Percentiles rank a stretch among this genome's conserved stretches.
phyloP scores from a whole-genome alignment of 2,888 invertebrate genomes.

The Drosophila nigritarsus region DNA sequence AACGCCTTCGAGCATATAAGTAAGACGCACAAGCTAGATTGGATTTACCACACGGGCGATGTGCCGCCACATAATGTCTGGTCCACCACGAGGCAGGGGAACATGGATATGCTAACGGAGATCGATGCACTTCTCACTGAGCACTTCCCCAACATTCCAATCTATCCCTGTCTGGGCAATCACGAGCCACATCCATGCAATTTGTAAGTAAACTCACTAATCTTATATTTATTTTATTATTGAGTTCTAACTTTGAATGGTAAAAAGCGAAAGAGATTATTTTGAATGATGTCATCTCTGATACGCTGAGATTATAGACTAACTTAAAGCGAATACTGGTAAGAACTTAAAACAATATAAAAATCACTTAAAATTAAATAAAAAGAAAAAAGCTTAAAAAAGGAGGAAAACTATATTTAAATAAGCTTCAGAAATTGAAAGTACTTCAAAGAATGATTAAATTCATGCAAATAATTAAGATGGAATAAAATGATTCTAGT shows the following conservation, averaged over 20 bases:
- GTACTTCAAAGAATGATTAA: too few relatives aligned
- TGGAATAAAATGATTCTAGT: too few relatives aligned
- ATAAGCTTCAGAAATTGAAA: too few relatives aligned
- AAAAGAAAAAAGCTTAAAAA: too few relatives aligned
- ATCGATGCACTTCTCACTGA: constrained; percentile 86
- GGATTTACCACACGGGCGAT: constrained; percentile 94
- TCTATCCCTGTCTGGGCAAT: constrained; percentile 91
- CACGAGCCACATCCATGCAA: constrained; percentile 94
- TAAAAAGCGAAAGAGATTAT: not conserved
- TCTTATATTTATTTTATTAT: not conserved
- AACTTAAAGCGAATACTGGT: too few relatives aligned
- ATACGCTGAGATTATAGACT: not conserved
- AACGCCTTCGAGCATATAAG: constrained; percentile 88
- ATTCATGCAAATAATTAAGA: too few relatives aligned
- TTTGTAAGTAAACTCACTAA: constrained; percentile 87
- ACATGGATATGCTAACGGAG: constrained; percentile 87
- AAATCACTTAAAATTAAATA: too few relatives aligned
- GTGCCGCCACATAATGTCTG: constrained; percentile 94
- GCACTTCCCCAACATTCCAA: constrained; percentile 87
- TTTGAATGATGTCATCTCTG: not conserved
- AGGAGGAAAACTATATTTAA: too few relatives aligned
- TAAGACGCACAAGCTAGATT: constrained; percentile 87
- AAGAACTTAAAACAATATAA: too few relatives aligned
- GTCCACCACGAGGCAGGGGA: constrained; percentile 90
- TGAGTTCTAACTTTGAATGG: too few relatives aligned